Evolutionary conservation across 2,113 vertebrate species (phyloP), one percentile per base, ranked within the genome.

Genomic region (Calidris pugnax): DNA sequence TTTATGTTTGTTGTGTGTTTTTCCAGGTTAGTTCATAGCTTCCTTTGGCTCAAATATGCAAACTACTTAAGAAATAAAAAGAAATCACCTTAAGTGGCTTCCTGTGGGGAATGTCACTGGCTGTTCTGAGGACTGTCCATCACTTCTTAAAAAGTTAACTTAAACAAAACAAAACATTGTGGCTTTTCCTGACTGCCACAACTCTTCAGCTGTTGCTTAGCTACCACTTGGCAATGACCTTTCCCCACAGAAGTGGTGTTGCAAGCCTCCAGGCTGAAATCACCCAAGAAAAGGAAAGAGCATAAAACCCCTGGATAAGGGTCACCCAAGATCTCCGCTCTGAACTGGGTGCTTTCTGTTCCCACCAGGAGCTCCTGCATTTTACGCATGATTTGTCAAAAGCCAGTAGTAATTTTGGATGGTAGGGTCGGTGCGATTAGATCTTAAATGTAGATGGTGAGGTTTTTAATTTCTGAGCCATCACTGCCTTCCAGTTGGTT

Each of bases 171-270:
- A 60, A 47, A 92, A 59, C 20, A 8, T 30, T 28, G 63, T 71
- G 56, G 26, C 88, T 81, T 56, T 86, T 83, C 77, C 53, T 73
- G 69, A 41, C 60, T 63, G 64, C 60, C 56, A 37, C 39, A 78
- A 47, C 33, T 90, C 69, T 69, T 84, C 11, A 60, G 66, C 83
- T 82, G 86, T 94, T 95, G 86, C 88, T 82, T 89, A 92, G 92
- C 83, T 95, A 90, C 86, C 56, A 13, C 48, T 92, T 94, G 79
- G 60, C 83, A 89, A 32, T 89, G 88, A 90, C 86, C 88, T 96
- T 96, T 96, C 50, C 57, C 48, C 73, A 35, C 30, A 75, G 66
- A 92, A 93, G 56, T 72, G 41, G 21, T 76, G 71, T 47, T 57
- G 72, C 47, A 76, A 95, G 41, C 84, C 87, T 96, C 60, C 64